Evolutionary conservation across 2,797 vertebrate genomes (phyloP).

Genomic region (Anabas testudineus): DNA sequence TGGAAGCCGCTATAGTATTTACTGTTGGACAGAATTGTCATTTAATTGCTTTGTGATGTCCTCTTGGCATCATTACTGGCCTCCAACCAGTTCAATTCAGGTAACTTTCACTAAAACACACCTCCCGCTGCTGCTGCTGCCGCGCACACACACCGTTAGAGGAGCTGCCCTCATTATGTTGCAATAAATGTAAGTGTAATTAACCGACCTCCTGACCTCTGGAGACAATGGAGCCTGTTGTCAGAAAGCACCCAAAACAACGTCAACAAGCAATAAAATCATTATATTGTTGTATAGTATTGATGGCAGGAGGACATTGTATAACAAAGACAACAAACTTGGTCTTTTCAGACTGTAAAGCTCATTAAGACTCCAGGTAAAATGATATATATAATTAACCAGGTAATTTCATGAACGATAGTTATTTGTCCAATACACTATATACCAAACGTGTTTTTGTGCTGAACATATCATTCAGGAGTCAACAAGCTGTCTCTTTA

Average conservation of each 20-base stretch:
- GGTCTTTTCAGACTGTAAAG: slow-evolving; percentile 1
- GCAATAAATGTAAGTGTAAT: slow-evolving; percentile 70
- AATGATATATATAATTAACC: slow-evolving; percentile 50
- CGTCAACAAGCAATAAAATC: slow-evolving; percentile 67
- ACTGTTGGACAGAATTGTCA: slow-evolving; percentile 58
- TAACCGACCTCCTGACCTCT: slow-evolving; percentile 81
- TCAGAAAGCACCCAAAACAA: slow-evolving; percentile 60
- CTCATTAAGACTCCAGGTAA: not conserved
- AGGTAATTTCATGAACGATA: slow-evolving; percentile 63
- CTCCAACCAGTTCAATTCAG: slow-evolving; percentile 34
- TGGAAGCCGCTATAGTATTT: slow-evolving; percentile 63
- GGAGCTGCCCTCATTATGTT: slow-evolving; percentile 55
- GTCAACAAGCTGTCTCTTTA: slow-evolving; percentile 9
- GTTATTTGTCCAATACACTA: slow-evolving; percentile 57
- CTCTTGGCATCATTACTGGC: slow-evolving; percentile 45
- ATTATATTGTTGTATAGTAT: slow-evolving; percentile 47
- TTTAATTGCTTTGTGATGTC: slow-evolving; percentile 77
- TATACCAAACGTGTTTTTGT: slow-evolving; percentile 53
- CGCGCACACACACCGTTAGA: slow-evolving; percentile 44
- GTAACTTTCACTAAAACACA: slow-evolving; percentile 57
- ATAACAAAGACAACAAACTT: slow-evolving; percentile 1
- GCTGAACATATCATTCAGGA: slow-evolving; percentile 10
- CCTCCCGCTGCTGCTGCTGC: slow-evolving; percentile 33
- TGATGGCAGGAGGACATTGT: slow-evolving; percentile 5
- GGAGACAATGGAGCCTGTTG: slow-evolving; percentile 70